phyloP scores from a whole-genome alignment of 2,888 invertebrate species.

The Cataglyphis albicans region DNA sequence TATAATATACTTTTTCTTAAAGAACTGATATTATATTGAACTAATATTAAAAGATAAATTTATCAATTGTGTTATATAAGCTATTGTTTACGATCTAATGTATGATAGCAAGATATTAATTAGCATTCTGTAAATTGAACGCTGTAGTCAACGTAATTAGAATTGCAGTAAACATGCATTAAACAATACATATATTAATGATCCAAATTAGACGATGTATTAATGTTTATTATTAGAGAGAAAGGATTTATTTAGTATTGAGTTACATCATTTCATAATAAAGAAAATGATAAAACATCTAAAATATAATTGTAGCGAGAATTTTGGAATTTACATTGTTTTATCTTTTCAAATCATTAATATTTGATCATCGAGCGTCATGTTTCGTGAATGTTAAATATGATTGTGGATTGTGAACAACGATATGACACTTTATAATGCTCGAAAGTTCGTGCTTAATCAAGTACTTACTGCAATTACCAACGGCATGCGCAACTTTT shows the following conservation, averaged over 20 bases:
- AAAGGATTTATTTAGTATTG: not conserved
- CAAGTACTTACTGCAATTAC: slow-evolving; percentile 70
- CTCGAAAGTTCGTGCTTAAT: slow-evolving; percentile 68
- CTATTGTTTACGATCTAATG: not conserved
- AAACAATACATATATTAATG: not conserved
- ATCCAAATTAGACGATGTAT: not conserved
- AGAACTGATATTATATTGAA: not conserved
- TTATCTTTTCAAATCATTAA: too few species aligned
- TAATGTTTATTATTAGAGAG: slow-evolving; percentile 16
- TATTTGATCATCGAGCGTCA: not conserved
- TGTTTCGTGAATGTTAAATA: slow-evolving; percentile 55
- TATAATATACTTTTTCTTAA: not conserved
- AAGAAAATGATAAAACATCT: not conserved
- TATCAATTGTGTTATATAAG: not conserved
- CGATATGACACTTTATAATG: slow-evolving; percentile 59
- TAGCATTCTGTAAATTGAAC: slow-evolving; percentile 9
- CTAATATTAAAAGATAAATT: not conserved
- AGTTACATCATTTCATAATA: not conserved
- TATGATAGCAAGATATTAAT: slow-evolving; percentile 31
- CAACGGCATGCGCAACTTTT: slow-evolving; percentile 47
- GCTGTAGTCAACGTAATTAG: not conserved
- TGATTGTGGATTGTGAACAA: slow-evolving; percentile 60
- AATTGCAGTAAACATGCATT: not conserved
- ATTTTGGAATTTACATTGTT: too few species aligned
- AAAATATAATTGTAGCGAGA: not conserved